Evolutionary conservation across 2,888 invertebrate species (phyloP).

Genomic region (Carcina quercana): DNA sequence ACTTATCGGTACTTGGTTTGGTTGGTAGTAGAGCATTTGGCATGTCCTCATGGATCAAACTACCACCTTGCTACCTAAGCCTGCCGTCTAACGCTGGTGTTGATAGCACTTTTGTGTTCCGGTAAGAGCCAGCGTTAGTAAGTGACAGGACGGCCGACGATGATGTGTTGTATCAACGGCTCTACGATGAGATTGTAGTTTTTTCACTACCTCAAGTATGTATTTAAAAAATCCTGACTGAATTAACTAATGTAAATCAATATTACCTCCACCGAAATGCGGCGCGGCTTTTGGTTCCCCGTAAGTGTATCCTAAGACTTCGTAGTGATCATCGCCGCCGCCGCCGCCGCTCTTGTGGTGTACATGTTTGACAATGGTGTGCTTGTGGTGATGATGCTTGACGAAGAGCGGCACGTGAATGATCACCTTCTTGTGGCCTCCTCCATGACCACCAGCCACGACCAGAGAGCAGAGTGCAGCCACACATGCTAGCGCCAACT

Average conservation of each 20-base stretch:
- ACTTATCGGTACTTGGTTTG: too few relatives aligned
- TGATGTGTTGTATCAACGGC: too few relatives aligned
- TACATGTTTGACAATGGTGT: conserved; percentile 84
- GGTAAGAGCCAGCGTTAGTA: too few relatives aligned
- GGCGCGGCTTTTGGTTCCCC: conserved; percentile 76
- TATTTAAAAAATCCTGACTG: too few relatives aligned
- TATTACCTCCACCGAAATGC: conserved; percentile 60
- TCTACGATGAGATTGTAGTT: too few relatives aligned
- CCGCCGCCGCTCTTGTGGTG: conserved; percentile 76
- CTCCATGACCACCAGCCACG: conserved; percentile 64
- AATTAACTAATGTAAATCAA: not conserved
- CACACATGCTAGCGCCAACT: conserved; percentile 53
- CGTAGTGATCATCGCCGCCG: conserved; percentile 76
- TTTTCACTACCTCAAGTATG: too few relatives aligned
- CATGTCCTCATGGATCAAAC: too few relatives aligned
- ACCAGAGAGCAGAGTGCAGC: conserved; percentile 46
- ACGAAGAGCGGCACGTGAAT: conserved; percentile 87
- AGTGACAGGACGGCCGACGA: too few relatives aligned
- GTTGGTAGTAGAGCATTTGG: too few relatives aligned
- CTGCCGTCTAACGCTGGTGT: too few relatives aligned
- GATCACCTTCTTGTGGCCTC: conserved; percentile 79
- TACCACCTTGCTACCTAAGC: too few relatives aligned
- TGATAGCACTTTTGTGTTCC: too few relatives aligned
- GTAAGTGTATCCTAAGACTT: conserved; percentile 79
- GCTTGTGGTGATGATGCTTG: conserved; percentile 85